Evolutionary conservation across 2,888 invertebrate genomes (phyloP).

Genomic region (Sympetrum striolatum): DNA sequence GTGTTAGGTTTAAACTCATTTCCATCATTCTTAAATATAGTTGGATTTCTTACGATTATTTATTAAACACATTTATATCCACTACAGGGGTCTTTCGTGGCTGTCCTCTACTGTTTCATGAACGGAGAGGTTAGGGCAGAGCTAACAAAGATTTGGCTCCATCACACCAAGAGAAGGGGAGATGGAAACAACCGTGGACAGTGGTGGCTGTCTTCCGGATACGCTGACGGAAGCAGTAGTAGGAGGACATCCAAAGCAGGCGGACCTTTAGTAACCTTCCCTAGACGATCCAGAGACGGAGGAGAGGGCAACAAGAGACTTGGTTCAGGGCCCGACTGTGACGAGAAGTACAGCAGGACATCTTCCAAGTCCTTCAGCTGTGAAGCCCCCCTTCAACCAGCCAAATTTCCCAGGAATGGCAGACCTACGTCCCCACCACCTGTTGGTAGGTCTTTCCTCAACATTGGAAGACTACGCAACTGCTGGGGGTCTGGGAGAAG

Average conservation of each 20-base stretch:
- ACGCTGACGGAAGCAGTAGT: not conserved
- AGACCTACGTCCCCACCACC: not conserved
- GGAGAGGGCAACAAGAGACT: not conserved
- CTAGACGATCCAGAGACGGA: not conserved
- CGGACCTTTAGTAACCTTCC: not conserved
- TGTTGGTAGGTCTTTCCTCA: not conserved
- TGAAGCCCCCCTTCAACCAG: not conserved
- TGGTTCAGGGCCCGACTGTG: not conserved
- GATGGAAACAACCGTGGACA: not conserved
- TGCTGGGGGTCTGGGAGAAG: no score
- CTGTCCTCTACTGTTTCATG: constrained; percentile 69
- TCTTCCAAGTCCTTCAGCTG: not conserved
- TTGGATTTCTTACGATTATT: not conserved
- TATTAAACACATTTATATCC: constrained; percentile 10
- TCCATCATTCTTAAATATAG: no score
- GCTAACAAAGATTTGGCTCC: constrained; percentile 53
- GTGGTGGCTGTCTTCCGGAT: not conserved
- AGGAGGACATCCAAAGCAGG: not conserved
- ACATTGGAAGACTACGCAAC: not conserved
- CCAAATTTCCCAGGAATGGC: not conserved
- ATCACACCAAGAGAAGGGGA: not conserved
- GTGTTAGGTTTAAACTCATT: no score
- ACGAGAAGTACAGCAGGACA: not conserved
- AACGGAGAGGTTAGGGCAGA: constrained; percentile 69
- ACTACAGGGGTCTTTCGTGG: constrained; percentile 68